Base-by-base conservation (phyloP, 2,888 invertebrate species). In the Aphrophora alni region DNA sequence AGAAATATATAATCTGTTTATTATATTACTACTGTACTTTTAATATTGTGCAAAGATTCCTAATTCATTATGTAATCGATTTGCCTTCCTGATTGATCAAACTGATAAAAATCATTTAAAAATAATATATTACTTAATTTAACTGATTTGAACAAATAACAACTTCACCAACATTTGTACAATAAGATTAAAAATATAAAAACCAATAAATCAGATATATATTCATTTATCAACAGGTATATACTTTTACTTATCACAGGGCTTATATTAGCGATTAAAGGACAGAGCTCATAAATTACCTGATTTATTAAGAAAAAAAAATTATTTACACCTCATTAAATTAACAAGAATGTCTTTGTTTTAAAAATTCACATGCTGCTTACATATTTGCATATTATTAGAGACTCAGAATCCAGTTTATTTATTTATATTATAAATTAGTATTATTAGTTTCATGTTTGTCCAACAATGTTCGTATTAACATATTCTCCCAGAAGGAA, bases 401-500 rank as follows among this genome's bases (percentile, higher is more conserved):
- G 12, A 73, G 38, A 38, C 24, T 72, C 33, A 2, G 7, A 70
- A 73, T 21, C n/a, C 59, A 59, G 59, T 21, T 21, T 59, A 21
- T 21, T 59, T 21, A 33, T 33, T 5, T 33, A 5, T 21, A 59
- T 14, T 17, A 44, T 14, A 44, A 33, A 44, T 44, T 14, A 10
- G 8, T 44, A 33, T 33, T 33, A 8, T 25, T 71, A 26, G 1
- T 77, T 44, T 79, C 74, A 79, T 68, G 78, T 79, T 68, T 79
- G 78, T 79, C 78, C 78, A 38, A 79, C 74, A 59, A 79, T 21
- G 26, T 79, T 79, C 72, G 78, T 59, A 69, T 68, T 79, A 74
- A 79, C 78, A 74, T 73, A 79, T n/a, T 79, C 78, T 7, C 78
- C 78, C 74, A 79, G 68, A 38, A 79, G 74, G 78, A 74, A 24